Percentiles rank a stretch among this genome's conserved stretches.
phyloP scores from a whole-genome alignment of 2,113 vertebrate species.

The Xenopus laevis region DNA sequence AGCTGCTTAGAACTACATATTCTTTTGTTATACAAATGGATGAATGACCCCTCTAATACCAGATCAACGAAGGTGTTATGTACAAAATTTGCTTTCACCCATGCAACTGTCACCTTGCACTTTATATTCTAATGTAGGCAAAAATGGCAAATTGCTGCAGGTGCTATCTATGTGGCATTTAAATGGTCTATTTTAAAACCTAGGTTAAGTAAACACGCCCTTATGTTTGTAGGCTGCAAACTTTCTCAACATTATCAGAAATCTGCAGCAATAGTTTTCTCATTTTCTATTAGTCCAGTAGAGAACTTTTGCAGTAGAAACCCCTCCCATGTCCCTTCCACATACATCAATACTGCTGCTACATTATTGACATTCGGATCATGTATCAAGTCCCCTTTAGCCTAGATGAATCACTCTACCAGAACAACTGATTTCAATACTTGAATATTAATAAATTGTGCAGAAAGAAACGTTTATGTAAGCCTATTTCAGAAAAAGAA shows the following conservation, averaged over 20 bases:
- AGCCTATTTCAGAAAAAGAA: conserved; percentile 23
- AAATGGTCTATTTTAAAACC: too few relatives aligned
- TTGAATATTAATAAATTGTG: conserved; percentile 39
- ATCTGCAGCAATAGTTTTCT: background rate
- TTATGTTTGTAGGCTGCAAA: too few relatives aligned
- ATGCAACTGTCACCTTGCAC: too few relatives aligned
- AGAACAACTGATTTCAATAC: conserved; percentile 37
- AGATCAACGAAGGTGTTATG: too few relatives aligned
- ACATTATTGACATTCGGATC: conserved; percentile 45
- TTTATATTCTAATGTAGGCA: too few relatives aligned
- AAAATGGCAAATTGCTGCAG: too few relatives aligned
- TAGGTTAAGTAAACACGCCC: too few relatives aligned
- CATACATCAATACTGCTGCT: conserved; percentile 18
- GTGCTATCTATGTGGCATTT: too few relatives aligned
- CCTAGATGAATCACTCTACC: conserved; percentile 44
- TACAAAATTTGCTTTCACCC: too few relatives aligned
- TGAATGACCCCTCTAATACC: too few relatives aligned
- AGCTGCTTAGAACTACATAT: too few relatives aligned
- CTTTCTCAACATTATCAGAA: background rate
- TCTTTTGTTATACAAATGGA: too few relatives aligned
- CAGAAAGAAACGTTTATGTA: conserved; percentile 33
- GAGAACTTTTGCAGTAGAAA: background rate
- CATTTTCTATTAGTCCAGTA: conserved; percentile 4
- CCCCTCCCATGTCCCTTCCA: background rate
- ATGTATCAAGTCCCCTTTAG: conserved; percentile 38